Conservation (phyloP, 2,888 invertebrate species). For the Boloria selene region DNA sequence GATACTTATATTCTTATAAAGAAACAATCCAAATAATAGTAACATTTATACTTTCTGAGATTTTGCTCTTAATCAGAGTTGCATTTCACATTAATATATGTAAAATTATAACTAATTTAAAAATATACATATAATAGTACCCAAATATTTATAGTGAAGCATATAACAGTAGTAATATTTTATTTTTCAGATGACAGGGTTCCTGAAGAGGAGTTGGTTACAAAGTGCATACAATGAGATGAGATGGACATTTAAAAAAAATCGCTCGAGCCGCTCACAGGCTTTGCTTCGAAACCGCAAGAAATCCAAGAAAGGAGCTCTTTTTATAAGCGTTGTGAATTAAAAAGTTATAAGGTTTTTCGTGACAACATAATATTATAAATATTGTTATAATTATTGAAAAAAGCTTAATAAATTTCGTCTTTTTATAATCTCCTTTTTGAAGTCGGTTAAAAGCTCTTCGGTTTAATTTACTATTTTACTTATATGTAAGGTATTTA, state of each 20-base stretch:
- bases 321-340: conserved; percentile 75
- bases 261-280: conserved; percentile 57
- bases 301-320: conserved; percentile 39
- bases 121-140: background rate
- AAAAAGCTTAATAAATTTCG: conserved; percentile 6
- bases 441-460: conserved; percentile 13
- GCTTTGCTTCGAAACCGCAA: conserved; percentile 44
- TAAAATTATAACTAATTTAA: background rate
- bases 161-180: background rate
- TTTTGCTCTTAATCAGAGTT: too few relatives aligned
- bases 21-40: too few relatives aligned
- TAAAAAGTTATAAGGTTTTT: conserved; percentile 56
- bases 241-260: conserved; percentile 57
- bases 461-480: conserved; percentile 18
- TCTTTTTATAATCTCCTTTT: too few relatives aligned
- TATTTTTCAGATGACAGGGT: conserved; percentile 75
- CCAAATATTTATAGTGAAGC: too few relatives aligned
- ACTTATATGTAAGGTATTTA: conserved; percentile 19
- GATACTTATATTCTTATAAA: too few relatives aligned
- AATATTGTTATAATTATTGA: conserved; percentile 10
- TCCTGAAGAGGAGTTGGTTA: conserved; percentile 73
- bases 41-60: too few relatives aligned
- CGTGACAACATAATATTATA: conserved; percentile 57
- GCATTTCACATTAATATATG: background rate
- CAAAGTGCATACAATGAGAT: conserved; percentile 69